Percentiles rank a stretch among this genome's conserved stretches.
Conservation (phyloP, 2,113 vertebrate species). For the Tringa solitaria region DNA sequence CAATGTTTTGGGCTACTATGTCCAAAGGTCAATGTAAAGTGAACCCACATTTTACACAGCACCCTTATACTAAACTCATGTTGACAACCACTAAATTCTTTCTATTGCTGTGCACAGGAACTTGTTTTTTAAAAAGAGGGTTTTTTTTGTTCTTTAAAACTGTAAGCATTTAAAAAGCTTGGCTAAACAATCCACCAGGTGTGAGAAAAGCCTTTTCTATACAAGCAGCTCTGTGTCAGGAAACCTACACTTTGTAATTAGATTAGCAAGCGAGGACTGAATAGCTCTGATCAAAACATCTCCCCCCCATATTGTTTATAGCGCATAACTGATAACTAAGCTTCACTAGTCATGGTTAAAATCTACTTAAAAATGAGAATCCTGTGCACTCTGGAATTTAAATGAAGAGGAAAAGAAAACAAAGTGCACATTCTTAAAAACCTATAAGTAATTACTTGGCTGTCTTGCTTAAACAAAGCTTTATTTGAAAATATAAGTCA, state of each 20-base stretch:
- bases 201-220: conserved; percentile 76
- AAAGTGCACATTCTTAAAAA: conserved; percentile 32
- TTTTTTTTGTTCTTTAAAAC: conserved; percentile 70
- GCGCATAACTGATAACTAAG: conserved; percentile 36
- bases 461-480: not conserved
- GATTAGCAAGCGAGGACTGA: conserved; percentile 75
- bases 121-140: conserved; percentile 67
- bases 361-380: conserved; percentile 26
- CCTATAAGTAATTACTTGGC: not conserved
- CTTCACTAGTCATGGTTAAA: conserved; percentile 49
- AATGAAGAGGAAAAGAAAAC: conserved; percentile 49
- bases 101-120: conserved; percentile 68
- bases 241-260: conserved; percentile 78
- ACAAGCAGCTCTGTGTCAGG: conserved; percentile 63
- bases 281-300: conserved; percentile 18
- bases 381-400: conserved; percentile 7
- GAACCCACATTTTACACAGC: conserved; percentile 72
- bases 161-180: conserved; percentile 83
- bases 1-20: conserved; percentile 53
- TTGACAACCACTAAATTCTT: conserved; percentile 90
- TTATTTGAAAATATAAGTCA: not conserved
- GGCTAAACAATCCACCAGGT: conserved; percentile 88
- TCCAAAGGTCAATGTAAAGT: conserved; percentile 73
- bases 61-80: conserved; percentile 82
- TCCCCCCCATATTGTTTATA: conserved; percentile 3